A percentile compares a stretch with the other conserved stretches of the same genome.
These are phyloP conservation scores for Apodemia mormo DNA, from an alignment of 2,888 invertebrate genomes.

Conservation along the genomic window DNA sequence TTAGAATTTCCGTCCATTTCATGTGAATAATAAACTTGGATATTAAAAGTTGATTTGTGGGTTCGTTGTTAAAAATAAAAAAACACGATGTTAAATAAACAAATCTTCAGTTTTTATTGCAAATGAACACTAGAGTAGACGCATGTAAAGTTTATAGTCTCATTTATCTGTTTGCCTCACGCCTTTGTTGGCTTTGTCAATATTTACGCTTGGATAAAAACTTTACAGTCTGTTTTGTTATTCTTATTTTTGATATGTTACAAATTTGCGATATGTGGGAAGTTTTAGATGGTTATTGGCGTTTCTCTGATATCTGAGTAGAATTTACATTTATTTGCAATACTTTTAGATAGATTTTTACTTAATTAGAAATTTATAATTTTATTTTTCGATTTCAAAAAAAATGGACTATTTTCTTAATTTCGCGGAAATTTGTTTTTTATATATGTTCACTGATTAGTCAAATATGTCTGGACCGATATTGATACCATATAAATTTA, in stretches of 20 bases:
- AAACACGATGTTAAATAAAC: neutral
- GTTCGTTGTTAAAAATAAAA: neutral
- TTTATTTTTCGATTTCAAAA: too few relatives aligned
- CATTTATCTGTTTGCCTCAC: constrained; percentile 13
- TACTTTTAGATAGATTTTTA: too few relatives aligned
- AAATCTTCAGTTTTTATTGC: constrained; percentile 13
- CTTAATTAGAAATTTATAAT: too few relatives aligned
- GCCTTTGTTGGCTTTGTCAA: constrained; percentile 6
- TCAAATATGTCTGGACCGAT: too few relatives aligned
- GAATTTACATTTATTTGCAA: too few relatives aligned
- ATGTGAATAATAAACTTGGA: too few relatives aligned
- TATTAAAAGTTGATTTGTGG: constrained; percentile 3
- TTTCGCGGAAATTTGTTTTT: too few relatives aligned
- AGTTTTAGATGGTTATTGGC: neutral
- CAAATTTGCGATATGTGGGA: neutral
- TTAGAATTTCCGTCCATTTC: neutral
- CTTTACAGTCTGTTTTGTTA: neutral
- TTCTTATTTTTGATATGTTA: constrained; percentile 4
- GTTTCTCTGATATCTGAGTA: neutral
- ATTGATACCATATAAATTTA: too few relatives aligned
- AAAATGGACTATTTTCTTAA: too few relatives aligned
- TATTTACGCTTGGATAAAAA: constrained; percentile 11
- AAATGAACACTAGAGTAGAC: constrained; percentile 11
- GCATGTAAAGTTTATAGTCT: constrained; percentile 10
- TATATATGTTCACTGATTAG: too few relatives aligned